phyloP scores from a whole-genome alignment of 2,113 vertebrate genomes.

The Vanacampus margaritifer region DNA sequence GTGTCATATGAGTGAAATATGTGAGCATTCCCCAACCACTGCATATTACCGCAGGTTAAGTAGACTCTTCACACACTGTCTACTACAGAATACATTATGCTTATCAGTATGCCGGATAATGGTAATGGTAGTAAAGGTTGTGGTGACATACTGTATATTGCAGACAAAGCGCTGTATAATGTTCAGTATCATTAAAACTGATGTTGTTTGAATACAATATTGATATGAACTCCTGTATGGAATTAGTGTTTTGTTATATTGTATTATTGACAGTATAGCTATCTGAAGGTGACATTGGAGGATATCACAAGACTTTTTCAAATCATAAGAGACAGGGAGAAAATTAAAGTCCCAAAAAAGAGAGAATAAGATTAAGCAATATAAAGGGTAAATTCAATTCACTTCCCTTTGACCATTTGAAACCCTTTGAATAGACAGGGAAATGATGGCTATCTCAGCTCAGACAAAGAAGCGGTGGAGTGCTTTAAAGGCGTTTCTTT shows the following conservation, averaged over 20 bases:
- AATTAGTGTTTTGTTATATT: slow-evolving; percentile 35
- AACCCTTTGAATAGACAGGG: slow-evolving; percentile 26
- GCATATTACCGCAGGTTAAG: too few relatives aligned
- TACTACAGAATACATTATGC: too few relatives aligned
- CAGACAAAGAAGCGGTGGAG: slow-evolving; percentile 27
- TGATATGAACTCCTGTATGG: slow-evolving; percentile 23
- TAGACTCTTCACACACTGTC: too few relatives aligned
- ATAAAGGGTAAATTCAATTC: slow-evolving; percentile 33
- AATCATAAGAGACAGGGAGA: slow-evolving; percentile 17
- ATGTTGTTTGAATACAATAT: slow-evolving; percentile 49
- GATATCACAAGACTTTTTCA: slow-evolving; percentile 18
- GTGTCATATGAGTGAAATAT: too few relatives aligned
- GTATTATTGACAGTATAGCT: slow-evolving; percentile 39
- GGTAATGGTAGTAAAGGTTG: too few relatives aligned
- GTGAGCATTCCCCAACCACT: too few relatives aligned
- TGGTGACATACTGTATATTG: too few relatives aligned
- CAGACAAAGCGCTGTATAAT: slow-evolving; percentile 20
- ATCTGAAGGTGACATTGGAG: slow-evolving; percentile 26
- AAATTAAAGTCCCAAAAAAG: slow-evolving; percentile 19
- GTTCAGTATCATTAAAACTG: slow-evolving; percentile 48
- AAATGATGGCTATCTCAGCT: slow-evolving; percentile 29
- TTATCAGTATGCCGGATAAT: too few relatives aligned
- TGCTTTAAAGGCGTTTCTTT: slow-evolving; percentile 28
- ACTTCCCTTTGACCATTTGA: slow-evolving; percentile 19
- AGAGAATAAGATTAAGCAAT: slow-evolving; percentile 12